phyloP scores from a whole-genome alignment of 1,140 invertebrate genomes.

The Drosophila teissieri region DNA sequence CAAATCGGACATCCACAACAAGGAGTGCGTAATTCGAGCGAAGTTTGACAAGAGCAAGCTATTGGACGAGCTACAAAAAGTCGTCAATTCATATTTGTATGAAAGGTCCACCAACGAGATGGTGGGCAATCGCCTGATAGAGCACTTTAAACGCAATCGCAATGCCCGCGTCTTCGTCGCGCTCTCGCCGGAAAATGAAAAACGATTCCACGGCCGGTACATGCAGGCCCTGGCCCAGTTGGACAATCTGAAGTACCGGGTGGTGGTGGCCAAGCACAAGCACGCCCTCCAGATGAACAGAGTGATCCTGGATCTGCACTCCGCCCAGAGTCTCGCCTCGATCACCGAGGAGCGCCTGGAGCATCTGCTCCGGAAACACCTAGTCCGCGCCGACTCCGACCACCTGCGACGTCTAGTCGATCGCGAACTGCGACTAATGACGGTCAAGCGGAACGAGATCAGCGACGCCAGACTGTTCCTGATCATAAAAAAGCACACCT shows the following conservation, averaged over 20 bases:
- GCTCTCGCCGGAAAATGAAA: fast-evolving
- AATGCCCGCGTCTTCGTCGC: conserved; percentile 2
- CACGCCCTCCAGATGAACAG: conserved; percentile 3
- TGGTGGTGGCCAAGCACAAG: conserved; percentile 7
- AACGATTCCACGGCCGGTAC: conserved; percentile 5
- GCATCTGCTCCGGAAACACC: neutral
- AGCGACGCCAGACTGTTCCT: conserved; percentile 52
- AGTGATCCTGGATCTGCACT: conserved; percentile 31
- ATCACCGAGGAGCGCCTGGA: conserved; percentile 32
- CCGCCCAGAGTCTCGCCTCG: conserved; percentile 3
- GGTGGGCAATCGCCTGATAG: conserved; percentile 29
- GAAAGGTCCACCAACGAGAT: conserved; percentile 17
- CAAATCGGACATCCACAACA: neutral
- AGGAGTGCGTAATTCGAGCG: neutral
- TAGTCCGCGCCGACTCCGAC: conserved; percentile 21
- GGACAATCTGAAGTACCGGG: neutral
- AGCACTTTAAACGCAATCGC: conserved; percentile 40
- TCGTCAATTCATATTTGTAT: neutral
- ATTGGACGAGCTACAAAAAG: fast-evolving
- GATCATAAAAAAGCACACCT: conserved; percentile 53
- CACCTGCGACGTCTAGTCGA: conserved; percentile 10
- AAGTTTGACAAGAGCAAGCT: conserved; percentile 46
- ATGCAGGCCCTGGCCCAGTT: neutral
- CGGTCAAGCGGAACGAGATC: conserved; percentile 51
- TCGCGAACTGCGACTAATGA: conserved; percentile 26